phyloP scores from a whole-genome alignment of 1,140 invertebrate genomes.

The Globodera ellingtonae region DNA sequence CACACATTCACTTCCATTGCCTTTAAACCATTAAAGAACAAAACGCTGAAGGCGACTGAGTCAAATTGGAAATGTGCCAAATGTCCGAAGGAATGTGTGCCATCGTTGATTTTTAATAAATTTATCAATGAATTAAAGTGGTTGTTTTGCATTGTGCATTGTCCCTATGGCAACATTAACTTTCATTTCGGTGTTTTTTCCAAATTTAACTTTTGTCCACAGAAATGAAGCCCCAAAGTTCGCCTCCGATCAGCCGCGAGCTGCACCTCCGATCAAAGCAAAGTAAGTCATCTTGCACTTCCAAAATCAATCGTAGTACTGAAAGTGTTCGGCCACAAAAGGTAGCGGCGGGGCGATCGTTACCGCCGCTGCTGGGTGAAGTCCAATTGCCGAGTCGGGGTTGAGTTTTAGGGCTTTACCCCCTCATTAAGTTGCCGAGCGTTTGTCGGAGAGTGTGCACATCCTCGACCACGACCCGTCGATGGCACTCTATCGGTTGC shows the following conservation, averaged over 20 bases:
- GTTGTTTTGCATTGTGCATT: no score
- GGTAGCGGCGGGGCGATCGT: no score
- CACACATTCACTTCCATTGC: not conserved
- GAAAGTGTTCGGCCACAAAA: no score
- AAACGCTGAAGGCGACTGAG: not conserved
- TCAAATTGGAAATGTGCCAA: no score
- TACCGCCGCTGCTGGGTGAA: no score
- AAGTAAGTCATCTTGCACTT: conserved; percentile 26
- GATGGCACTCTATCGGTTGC: conserved; percentile 68
- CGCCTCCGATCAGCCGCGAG: conserved; percentile 11
- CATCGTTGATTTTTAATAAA: no score
- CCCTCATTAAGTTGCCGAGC: conserved; percentile 65
- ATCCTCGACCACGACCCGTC: conserved; percentile 69
- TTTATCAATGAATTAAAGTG: no score
- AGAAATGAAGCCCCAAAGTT: not conserved
- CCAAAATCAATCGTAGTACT: no score
- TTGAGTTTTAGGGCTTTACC: not conserved
- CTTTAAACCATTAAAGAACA: not conserved
- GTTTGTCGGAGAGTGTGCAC: conserved; percentile 67
- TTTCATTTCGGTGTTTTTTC: not conserved
- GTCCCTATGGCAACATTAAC: no score
- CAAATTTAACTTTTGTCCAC: not conserved
- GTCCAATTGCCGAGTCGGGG: no score
- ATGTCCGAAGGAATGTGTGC: no score
- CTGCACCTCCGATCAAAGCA: conserved; percentile 45